phyloP scores from a whole-genome alignment of 2,888 invertebrate genomes.

The Pecten maximus region DNA sequence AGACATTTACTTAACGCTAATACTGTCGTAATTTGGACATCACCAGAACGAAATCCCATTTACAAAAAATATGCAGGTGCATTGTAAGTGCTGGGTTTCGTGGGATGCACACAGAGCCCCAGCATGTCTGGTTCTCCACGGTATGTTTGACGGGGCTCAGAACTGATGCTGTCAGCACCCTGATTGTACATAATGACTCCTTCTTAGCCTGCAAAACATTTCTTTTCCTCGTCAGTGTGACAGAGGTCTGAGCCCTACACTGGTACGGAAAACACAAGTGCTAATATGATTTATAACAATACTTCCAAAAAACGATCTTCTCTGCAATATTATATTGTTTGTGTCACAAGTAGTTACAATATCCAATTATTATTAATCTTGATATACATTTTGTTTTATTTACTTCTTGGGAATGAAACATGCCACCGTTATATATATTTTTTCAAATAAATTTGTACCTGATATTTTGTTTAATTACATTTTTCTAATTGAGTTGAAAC shows the following conservation, averaged over 20 bases:
- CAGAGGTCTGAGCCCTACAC: background rate
- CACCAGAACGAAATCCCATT: background rate
- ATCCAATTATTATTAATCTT: too few species aligned
- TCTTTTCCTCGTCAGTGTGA: background rate
- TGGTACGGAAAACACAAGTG: background rate
- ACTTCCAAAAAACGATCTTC: background rate
- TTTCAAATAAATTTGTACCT: too few species aligned
- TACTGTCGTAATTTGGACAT: conserved; percentile 17
- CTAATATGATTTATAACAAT: background rate
- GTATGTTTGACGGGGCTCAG: background rate
- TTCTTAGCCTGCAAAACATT: background rate
- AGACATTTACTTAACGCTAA: conserved; percentile 22
- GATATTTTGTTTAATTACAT: background rate
- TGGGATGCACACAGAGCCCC: background rate
- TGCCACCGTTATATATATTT: too few species aligned
- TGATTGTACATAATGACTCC: background rate
- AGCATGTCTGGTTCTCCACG: background rate
- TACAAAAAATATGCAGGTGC: conserved; percentile 31
- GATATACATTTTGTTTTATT: too few species aligned
- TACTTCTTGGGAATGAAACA: too few species aligned
- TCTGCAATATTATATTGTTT: background rate
- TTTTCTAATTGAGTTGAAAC: background rate
- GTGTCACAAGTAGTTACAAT: background rate
- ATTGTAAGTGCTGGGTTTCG: background rate
- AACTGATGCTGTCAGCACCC: background rate